A percentile compares a stretch with the other conserved stretches of the same genome.
Conservation (phyloP, 2,797 vertebrate species). For the Tarsius wallacei region DNA sequence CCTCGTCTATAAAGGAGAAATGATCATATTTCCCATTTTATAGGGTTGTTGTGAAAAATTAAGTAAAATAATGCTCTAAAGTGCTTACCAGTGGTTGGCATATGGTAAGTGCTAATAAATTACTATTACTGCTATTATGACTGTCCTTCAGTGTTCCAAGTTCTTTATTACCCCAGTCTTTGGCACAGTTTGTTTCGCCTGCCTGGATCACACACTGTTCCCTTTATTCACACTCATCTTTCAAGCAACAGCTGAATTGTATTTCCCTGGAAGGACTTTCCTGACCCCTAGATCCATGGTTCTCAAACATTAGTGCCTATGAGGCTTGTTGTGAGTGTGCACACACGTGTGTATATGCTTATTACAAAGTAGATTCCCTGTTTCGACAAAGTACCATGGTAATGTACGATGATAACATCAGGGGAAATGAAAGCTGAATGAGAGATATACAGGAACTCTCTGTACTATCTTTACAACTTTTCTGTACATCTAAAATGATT, state of each 20-base stretch:
- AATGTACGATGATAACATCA: neutral
- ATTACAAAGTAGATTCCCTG: neutral
- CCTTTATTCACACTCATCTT: conserved; percentile 36
- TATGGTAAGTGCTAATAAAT: conserved; percentile 73
- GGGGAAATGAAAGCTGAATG: conserved; percentile 4
- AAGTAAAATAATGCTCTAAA: conserved; percentile 76
- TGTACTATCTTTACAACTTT: conserved; percentile 26
- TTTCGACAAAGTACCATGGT: conserved; percentile 1
- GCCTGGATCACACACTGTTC: conserved; percentile 52
- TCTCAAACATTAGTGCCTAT: conserved; percentile 30
- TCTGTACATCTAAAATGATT: conserved; percentile 58
- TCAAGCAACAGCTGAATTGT: conserved; percentile 51
- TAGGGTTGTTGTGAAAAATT: conserved; percentile 76
- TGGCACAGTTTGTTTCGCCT: conserved; percentile 67
- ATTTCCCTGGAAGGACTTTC: conserved; percentile 60
- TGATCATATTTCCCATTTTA: conserved; percentile 42
- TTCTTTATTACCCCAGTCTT: conserved; percentile 66
- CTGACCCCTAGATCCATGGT: conserved; percentile 47
- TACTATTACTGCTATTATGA: conserved; percentile 72
- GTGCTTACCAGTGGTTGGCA: conserved; percentile 72
- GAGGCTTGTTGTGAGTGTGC: neutral
- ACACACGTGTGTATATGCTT: neutral
- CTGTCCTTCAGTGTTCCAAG: conserved; percentile 60
- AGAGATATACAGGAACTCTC: neutral
- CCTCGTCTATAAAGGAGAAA: conserved; percentile 55